phyloP scores from a whole-genome alignment of 2,888 invertebrate species.

The Acleris literana region DNA sequence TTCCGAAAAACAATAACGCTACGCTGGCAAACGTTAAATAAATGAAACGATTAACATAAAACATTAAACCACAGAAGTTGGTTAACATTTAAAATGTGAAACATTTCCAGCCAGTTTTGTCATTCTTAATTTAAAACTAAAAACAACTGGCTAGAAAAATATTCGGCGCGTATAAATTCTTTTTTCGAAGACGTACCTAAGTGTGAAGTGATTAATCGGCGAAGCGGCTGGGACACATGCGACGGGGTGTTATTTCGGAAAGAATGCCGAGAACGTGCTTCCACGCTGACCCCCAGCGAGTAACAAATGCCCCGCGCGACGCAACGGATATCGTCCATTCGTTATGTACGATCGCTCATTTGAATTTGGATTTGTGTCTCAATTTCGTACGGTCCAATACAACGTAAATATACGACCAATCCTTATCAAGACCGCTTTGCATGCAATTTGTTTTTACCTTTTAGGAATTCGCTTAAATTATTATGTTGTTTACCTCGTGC shows the following conservation, averaged over 20 bases:
- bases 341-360: conserved; percentile 71
- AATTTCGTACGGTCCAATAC: conserved; percentile 51
- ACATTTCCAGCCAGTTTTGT: conserved; percentile 12
- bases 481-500: background rate
- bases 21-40: too few species aligned
- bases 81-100: conserved; percentile 5
- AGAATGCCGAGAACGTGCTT: conserved; percentile 79
- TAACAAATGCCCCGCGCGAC: conserved; percentile 68
- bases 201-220: conserved; percentile 78
- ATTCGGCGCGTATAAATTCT: conserved; percentile 32
- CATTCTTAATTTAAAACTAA: conserved; percentile 29
- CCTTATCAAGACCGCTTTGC: conserved; percentile 20
- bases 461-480: background rate
- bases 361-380: conserved; percentile 72
- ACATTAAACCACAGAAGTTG: background rate
- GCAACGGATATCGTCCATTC: conserved; percentile 69
- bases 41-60: too few species aligned
- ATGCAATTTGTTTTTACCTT: conserved; percentile 1
- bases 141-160: conserved; percentile 43
- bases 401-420: conserved; percentile 22
- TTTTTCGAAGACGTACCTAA: conserved; percentile 57
- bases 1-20: too few species aligned
- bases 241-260: conserved; percentile 76
- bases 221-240: conserved; percentile 63
- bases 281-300: conserved; percentile 72